These are phyloP conservation scores for Celastrina argiolus DNA, from an alignment of 2,888 invertebrate genomes.

Conservation along the genomic window DNA sequence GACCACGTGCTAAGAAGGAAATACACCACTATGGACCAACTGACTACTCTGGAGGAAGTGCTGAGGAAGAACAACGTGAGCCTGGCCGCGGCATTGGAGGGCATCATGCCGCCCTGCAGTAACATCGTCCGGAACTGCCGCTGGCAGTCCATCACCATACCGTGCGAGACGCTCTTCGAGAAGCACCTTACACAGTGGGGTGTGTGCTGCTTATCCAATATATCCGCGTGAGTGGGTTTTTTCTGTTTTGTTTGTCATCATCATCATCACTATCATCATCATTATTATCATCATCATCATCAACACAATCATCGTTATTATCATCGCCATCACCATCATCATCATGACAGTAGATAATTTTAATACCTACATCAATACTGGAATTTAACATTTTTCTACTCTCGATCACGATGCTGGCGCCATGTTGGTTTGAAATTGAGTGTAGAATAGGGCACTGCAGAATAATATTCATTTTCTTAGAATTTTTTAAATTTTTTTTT, in stretches of 20 bases:
- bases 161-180: slow-evolving; percentile 48
- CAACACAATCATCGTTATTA: too few species aligned
- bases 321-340: too few species aligned
- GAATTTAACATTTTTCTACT: too few species aligned
- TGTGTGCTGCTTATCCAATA: slow-evolving; percentile 52
- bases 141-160: slow-evolving; percentile 43
- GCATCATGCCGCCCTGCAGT: slow-evolving; percentile 44
- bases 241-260: not conserved
- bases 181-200: slow-evolving; percentile 51
- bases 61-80: slow-evolving; percentile 42
- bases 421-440: too few species aligned
- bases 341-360: too few species aligned
- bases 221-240: slow-evolving; percentile 42
- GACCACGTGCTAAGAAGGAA: slow-evolving; percentile 43
- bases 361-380: too few species aligned
- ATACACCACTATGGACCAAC: slow-evolving; percentile 36
- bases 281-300: too few species aligned
- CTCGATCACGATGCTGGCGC: too few species aligned
- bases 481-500: too few species aligned
- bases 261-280: too few species aligned
- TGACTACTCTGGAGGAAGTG: slow-evolving; percentile 43
- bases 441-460: too few species aligned
- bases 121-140: slow-evolving; percentile 46
- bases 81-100: slow-evolving; percentile 43
- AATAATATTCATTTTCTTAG: too few species aligned